Conservation (phyloP, 2,113 vertebrate genomes). For the human (Homo sapiens) region GRCh38 chr6:167111001-167111500, state of each 20-base stretch:
- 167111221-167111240: not conserved
- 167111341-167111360: accelerated
- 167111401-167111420: accelerated
- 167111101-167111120: accelerated
- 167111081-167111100: not conserved
- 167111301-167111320: not conserved
- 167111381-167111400: accelerated
- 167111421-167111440: accelerated
- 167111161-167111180: not conserved
- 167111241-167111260: too few species aligned
- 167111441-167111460: not conserved
- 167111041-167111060: accelerated
- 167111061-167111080: accelerated
- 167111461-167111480: accelerated
- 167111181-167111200: not conserved
- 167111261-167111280: not conserved
- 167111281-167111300: not conserved
- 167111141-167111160: not conserved
- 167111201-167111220: not conserved
- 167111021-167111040: accelerated
- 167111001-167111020: too few species aligned
- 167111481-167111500: not conserved
- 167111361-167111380: accelerated
- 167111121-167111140: accelerated
- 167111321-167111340: accelerated